Evolutionary conservation across 1,140 invertebrate genomes (phyloP).

Genomic region (Drosophila sulfurigaster): DNA sequence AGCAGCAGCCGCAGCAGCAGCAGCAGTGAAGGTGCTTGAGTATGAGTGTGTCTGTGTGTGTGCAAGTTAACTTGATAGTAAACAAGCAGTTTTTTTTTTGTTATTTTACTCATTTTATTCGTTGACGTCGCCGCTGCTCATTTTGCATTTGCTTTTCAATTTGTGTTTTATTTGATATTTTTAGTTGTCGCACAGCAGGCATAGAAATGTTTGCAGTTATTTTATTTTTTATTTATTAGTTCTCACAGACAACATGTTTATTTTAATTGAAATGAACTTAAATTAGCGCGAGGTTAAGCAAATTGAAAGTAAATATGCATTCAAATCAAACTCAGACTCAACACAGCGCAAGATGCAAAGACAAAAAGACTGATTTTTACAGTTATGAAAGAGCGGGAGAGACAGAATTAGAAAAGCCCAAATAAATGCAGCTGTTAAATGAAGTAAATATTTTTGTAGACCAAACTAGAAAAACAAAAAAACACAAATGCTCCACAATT

Average conservation of each 20-base stretch:
- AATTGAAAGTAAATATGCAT: slow-evolving; percentile 77
- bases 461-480: slow-evolving; percentile 4
- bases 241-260: slow-evolving; percentile 49
- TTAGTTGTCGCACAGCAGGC: slow-evolving; percentile 42
- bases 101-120: slow-evolving; percentile 28
- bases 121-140: slow-evolving; percentile 32
- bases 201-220: slow-evolving; percentile 45
- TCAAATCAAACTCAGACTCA: slow-evolving; percentile 23
- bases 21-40: slow-evolving; percentile 65
- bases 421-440: slow-evolving; percentile 14
- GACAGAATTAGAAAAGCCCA: background rate
- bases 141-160: slow-evolving; percentile 66
- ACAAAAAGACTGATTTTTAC: background rate
- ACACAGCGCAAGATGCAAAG: background rate
- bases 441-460: slow-evolving; percentile 35
- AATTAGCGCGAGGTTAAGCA: slow-evolving; percentile 78
- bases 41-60: slow-evolving; percentile 38
- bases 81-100: slow-evolving; percentile 55
- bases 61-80: slow-evolving; percentile 60
- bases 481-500: slow-evolving; percentile 41
- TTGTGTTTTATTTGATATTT: slow-evolving; percentile 33
- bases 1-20: slow-evolving; percentile 22
- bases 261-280: slow-evolving; percentile 83
- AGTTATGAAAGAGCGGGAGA: background rate
- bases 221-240: slow-evolving; percentile 53